Conservation (phyloP, 2,888 invertebrate genomes). For the Dendrolimus pini region DNA sequence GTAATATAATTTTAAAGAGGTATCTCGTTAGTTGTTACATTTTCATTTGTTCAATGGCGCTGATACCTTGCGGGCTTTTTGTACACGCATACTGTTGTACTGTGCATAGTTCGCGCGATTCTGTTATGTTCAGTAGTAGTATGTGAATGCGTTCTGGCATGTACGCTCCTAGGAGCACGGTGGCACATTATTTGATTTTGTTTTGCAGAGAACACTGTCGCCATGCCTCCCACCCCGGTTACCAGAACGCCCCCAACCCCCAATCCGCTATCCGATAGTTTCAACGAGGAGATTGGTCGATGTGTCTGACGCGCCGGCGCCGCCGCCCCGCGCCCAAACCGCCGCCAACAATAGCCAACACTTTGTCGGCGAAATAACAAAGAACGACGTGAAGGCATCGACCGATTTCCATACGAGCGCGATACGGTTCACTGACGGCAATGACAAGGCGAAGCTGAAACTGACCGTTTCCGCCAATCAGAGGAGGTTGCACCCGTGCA, state of each 20-base stretch:
- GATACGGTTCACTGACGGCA: constrained; percentile 60
- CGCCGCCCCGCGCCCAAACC: constrained; percentile 50
- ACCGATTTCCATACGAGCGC: constrained; percentile 63
- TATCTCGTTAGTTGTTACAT: background rate
- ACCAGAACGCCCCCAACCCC: constrained; percentile 63
- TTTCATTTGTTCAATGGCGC: background rate
- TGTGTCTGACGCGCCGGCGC: constrained; percentile 58
- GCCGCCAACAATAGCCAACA: constrained; percentile 41
- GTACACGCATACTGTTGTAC: constrained; percentile 12
- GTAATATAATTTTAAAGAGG: background rate
- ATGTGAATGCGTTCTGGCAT: constrained; percentile 43
- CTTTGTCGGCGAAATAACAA: constrained; percentile 63
- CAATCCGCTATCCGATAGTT: constrained; percentile 62
- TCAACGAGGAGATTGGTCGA: constrained; percentile 64
- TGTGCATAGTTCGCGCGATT: constrained; percentile 23
- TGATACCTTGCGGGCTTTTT: constrained; percentile 11
- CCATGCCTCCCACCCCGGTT: constrained; percentile 63
- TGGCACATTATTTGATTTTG: constrained; percentile 66
- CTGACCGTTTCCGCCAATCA: constrained; percentile 56
- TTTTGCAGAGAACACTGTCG: constrained; percentile 70
- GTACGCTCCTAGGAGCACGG: constrained; percentile 55
- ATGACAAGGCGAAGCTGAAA: constrained; percentile 57
- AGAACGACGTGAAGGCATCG: constrained; percentile 41
- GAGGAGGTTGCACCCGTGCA: constrained; percentile 33
- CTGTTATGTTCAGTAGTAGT: constrained; percentile 28